These are phyloP conservation scores for Synanthedon tipuliformis DNA, from an alignment of 2,888 invertebrate species.

Conservation along the genomic window DNA sequence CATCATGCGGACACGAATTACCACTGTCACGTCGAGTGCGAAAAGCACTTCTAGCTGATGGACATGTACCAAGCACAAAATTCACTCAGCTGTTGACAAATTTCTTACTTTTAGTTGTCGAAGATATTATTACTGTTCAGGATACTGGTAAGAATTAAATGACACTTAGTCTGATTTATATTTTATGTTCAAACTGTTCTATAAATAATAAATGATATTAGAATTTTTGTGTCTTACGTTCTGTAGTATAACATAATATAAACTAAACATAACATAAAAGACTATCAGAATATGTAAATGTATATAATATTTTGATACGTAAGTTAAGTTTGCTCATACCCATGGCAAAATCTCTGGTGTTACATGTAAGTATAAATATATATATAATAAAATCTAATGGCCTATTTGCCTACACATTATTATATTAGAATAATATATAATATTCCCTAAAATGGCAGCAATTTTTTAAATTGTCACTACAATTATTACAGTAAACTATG, in stretches of 20 bases:
- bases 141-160: neutral
- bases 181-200: too few relatives aligned
- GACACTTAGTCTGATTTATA: neutral
- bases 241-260: too few relatives aligned
- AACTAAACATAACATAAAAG: too few relatives aligned
- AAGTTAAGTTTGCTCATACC: too few relatives aligned
- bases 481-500: neutral
- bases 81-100: constrained; percentile 13
- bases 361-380: too few relatives aligned
- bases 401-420: too few relatives aligned
- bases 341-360: too few relatives aligned
- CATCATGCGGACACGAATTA: neutral
- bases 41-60: neutral
- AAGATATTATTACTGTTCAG: constrained; percentile 11
- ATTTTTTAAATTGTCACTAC: neutral
- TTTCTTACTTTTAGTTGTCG: constrained; percentile 17
- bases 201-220: too few relatives aligned
- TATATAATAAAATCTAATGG: too few relatives aligned
- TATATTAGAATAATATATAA: neutral
- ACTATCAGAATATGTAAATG: too few relatives aligned
- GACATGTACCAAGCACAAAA: neutral
- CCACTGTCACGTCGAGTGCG: neutral
- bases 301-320: too few relatives aligned
- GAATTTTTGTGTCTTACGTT: too few relatives aligned
- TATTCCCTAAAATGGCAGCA: neutral